Base-by-base conservation (phyloP, 2,888 invertebrate genomes). In the Andrena minutula region DNA sequence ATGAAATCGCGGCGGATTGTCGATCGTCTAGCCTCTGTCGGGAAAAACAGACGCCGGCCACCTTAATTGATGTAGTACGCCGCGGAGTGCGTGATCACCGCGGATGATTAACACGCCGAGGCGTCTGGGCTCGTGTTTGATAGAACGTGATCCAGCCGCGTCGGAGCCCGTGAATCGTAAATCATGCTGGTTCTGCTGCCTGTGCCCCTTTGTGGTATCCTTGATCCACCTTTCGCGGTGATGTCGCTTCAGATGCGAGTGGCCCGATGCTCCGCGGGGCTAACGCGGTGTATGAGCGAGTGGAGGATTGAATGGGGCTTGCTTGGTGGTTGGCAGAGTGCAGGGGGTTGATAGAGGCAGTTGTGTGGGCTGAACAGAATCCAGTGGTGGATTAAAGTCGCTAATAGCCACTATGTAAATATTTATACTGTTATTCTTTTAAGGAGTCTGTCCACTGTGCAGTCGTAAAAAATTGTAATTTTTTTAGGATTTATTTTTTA, bases 221-320 rank as follows among this genome's bases (percentile, higher is more conserved):
- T 56, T 10, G 56, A 56, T 56, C 20, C 56, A 20, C 20, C 56
- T 56, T 56, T 56, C 56, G 56, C 56, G 10, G 56, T 10, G 56
- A 12, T 20, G 56, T 26, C 26, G 23, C 26, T 56, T 56, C 26
- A 12, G 23, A 26, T 12, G 23, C 10, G 23, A 56, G 23, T 23
- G 26, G 56, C 23, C 23, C 23, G 56, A 26, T 56, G 56, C 23
- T 26, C 26, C 8, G 23, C 1, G 1, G 56, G 2, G 23, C 26
- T 56, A 56, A 56, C 26, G 26, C 56, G 23, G 26, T 56, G 20
- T 56, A 56, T 1, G 53, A 53, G 53, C 53, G 53, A 2, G 53
- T 26, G 53, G 20, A 53, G 53, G 53, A 10, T 53, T 3, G 8
- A 53, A 56, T 12, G 10, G 26, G 56, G 56, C 20, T 26, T 26